phyloP scores from a whole-genome alignment of 1,140 invertebrate genomes.

The Colletes gigas region DNA sequence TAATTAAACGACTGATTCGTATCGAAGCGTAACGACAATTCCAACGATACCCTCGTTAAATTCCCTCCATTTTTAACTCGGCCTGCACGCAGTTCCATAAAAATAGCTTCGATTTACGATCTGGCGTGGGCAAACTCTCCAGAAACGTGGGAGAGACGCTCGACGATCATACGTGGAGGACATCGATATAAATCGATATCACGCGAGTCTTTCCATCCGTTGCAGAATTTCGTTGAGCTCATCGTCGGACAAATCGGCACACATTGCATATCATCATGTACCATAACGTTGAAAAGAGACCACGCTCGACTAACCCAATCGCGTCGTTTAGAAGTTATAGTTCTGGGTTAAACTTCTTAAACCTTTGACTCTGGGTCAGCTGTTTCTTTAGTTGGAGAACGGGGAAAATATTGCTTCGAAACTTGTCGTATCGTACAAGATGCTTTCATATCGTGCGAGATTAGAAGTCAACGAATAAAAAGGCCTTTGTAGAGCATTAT shows the following conservation, averaged over 20 bases:
- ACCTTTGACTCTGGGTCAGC: too few relatives aligned
- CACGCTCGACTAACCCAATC: neutral
- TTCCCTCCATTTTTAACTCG: neutral
- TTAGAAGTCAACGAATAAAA: too few relatives aligned
- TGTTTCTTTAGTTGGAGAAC: too few relatives aligned
- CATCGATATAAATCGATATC: neutral
- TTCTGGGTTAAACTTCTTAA: neutral
- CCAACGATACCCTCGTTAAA: too few relatives aligned
- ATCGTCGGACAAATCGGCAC: neutral
- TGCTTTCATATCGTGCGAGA: too few relatives aligned
- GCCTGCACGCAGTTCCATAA: neutral
- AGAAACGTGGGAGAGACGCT: neutral
- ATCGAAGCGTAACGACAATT: too few relatives aligned
- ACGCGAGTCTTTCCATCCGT: slow-evolving; percentile 16
- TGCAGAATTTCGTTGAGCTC: neutral
- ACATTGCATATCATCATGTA: slow-evolving; percentile 4
- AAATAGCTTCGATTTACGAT: slow-evolving; percentile 6
- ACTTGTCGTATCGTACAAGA: too few relatives aligned
- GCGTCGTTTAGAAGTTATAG: neutral
- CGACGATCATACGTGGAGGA: neutral
- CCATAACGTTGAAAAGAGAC: neutral
- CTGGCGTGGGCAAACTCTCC: neutral
- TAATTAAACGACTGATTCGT: too few relatives aligned
- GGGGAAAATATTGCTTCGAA: too few relatives aligned
- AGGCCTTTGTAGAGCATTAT: too few relatives aligned